Evolutionary conservation across 2,797 vertebrate species (phyloP).

Genomic region (Poecile montanus): DNA sequence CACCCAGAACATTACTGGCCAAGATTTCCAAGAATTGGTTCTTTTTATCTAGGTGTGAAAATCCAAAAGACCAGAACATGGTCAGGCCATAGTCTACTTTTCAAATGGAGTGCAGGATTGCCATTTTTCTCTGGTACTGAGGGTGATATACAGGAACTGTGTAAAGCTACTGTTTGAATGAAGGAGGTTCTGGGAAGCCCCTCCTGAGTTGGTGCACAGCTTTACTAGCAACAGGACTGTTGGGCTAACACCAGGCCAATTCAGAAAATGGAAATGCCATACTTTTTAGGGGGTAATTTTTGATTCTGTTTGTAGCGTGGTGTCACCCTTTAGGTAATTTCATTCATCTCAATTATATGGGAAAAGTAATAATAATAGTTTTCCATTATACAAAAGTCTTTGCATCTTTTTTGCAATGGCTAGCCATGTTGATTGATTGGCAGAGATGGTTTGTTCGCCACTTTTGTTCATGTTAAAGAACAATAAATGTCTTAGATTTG

Average conservation of each 20-base stretch:
- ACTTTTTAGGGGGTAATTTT: not conserved
- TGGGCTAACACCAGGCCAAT: not conserved
- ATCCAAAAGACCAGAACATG: not conserved
- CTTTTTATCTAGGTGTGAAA: not conserved
- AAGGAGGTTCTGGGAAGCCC: not conserved
- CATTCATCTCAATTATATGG: not conserved
- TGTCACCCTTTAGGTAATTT: not conserved
- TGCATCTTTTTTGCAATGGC: not conserved
- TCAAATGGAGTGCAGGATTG: not conserved
- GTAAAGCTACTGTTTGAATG: not conserved
- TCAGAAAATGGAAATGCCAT: not conserved
- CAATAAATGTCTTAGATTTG: not conserved
- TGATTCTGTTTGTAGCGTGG: accelerated
- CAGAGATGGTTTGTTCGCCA: not conserved
- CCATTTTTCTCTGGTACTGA: not conserved
- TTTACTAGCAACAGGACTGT: not conserved
- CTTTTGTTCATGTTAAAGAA: not conserved
- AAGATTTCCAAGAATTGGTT: not conserved
- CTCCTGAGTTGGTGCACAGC: not conserved
- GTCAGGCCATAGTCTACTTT: not conserved
- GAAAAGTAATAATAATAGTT: not conserved
- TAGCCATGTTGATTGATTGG: not conserved
- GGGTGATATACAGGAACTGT: not conserved
- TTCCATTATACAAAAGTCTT: not conserved
- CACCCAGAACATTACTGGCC: not conserved